phyloP scores from a whole-genome alignment of 2,113 vertebrate species.

The Psilopsiagon aymara region DNA sequence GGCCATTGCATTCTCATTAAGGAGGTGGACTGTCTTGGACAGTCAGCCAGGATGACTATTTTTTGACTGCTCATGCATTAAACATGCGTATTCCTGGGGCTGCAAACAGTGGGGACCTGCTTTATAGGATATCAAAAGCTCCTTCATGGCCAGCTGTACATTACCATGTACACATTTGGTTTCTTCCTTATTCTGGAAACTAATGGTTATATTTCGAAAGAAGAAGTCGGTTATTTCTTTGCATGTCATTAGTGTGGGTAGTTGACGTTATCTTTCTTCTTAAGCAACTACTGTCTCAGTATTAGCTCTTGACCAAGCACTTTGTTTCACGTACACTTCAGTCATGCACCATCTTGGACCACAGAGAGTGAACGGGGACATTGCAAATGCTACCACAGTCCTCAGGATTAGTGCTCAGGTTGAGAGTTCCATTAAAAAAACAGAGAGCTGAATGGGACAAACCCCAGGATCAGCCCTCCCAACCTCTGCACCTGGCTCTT shows the following conservation, averaged over 20 bases:
- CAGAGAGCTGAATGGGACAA: neutral
- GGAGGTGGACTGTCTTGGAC: neutral
- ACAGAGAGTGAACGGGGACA: neutral
- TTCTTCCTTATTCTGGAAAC: neutral
- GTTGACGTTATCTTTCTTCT: neutral
- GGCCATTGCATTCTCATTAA: neutral
- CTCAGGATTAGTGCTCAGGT: neutral
- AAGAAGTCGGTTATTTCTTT: neutral
- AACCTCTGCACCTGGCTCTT: neutral
- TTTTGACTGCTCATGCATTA: neutral
- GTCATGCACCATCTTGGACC: neutral
- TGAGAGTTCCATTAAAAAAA: neutral
- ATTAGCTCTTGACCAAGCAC: neutral
- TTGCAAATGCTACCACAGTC: neutral
- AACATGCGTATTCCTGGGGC: neutral
- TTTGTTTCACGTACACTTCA: neutral
- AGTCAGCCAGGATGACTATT: neutral
- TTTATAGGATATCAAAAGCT: neutral
- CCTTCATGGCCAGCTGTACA: neutral
- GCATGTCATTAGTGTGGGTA: neutral
- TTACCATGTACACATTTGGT: accelerated
- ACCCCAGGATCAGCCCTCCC: neutral
- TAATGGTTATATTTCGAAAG: neutral
- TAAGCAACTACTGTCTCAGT: neutral
- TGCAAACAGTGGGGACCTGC: neutral